Evolutionary conservation across 2,888 invertebrate genomes (phyloP).

Genomic region (Troides oblongomaculatus): DNA sequence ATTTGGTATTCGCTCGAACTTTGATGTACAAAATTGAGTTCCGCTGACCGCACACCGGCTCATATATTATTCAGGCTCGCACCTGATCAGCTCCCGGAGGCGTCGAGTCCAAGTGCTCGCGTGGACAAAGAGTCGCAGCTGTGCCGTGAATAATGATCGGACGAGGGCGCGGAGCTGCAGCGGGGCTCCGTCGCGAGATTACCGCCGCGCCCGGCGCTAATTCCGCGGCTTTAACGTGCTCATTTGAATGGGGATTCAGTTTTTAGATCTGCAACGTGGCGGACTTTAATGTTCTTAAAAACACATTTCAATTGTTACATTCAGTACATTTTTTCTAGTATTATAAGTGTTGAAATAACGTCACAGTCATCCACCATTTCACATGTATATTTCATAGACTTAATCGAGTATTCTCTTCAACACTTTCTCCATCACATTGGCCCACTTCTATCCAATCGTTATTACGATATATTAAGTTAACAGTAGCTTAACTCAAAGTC

Average conservation of each 20-base stretch:
- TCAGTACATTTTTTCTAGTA: too few species aligned
- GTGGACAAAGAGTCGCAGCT: constrained; percentile 26
- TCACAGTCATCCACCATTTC: too few species aligned
- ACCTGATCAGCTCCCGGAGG: constrained; percentile 40
- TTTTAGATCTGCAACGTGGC: neutral
- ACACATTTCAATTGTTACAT: too few species aligned
- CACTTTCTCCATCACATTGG: too few species aligned
- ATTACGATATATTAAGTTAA: too few species aligned
- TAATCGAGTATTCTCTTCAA: neutral
- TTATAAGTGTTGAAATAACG: too few species aligned
- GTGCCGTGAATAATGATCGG: constrained; percentile 24
- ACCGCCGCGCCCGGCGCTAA: constrained; percentile 15
- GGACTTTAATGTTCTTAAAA: too few species aligned
- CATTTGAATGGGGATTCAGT: constrained; percentile 35
- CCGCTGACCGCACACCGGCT: constrained; percentile 64
- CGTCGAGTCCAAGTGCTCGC: constrained; percentile 12
- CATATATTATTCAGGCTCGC: constrained; percentile 68
- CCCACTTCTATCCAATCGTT: too few species aligned
- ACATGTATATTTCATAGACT: too few species aligned
- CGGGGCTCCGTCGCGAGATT: constrained; percentile 18
- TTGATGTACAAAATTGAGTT: constrained; percentile 78
- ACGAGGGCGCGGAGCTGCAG: constrained; percentile 10
- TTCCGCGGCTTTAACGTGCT: constrained; percentile 43
- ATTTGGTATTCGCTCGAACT: constrained; percentile 50
- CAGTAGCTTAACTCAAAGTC: too few species aligned